Base-by-base conservation (phyloP, 2,113 vertebrate genomes). In the Rhineura floridana region DNA sequence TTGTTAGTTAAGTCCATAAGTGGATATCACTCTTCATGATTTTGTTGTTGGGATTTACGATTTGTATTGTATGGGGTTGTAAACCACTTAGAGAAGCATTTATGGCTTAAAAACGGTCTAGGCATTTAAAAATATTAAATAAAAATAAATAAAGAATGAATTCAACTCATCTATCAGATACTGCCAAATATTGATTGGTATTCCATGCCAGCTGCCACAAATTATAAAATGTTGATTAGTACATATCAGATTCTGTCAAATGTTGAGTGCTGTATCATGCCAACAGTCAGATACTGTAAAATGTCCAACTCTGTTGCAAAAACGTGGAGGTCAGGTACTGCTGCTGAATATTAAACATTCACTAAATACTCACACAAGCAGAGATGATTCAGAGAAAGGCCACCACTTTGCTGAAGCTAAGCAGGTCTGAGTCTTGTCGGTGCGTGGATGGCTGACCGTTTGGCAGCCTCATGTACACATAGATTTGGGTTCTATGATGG, bases 181-280 rank as follows among this genome's bases (percentile, higher is more conserved):
- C 80, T 50, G 59, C 63, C 55, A 83, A 88, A 39, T 83, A 88
- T 65, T 76, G 55, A 46, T 46, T 86, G 30, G 30, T 77, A 13
- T 39, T 30, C 17, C 42, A 46, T 36, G 42, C 80, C 70, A 88
- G 70, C 80, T 83, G 44, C 50, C 80, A 62, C 80, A 76, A 82
- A 82, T 83, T 42, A 33, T 50, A 39, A 76, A 83, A 88, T 12
- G 39, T 65, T 88, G 80, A 88, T 73, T 50, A 44, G 80, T 63
- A 62, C 55, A 63, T 77, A 46, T 63, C 55, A 77, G 55, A 63
- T 75, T 13, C 70, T 65, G 42, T 62, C 55, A 83, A 75, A 83
- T 88, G 52, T 50, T 63, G 69, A 76, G 42, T 63, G 33, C 46
- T 82, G 28, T 7, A 48, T n/a, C 33, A 33, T 65, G 55, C 70